Conservation (phyloP, 2,888 invertebrate species). For the Aradus depressus region DNA sequence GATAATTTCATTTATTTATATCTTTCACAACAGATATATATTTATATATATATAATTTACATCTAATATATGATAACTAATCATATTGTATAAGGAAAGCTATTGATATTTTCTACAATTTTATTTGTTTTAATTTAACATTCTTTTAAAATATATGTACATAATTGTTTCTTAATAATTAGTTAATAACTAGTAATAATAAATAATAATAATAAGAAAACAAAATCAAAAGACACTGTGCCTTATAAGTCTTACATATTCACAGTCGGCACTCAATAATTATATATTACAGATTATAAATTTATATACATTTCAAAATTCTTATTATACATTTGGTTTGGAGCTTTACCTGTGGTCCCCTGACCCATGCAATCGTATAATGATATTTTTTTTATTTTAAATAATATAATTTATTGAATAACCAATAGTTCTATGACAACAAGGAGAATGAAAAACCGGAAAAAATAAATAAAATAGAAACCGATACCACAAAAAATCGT, state of each 20-base stretch:
- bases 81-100: background rate
- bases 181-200: too few relatives aligned
- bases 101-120: background rate
- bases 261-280: slow-evolving; percentile 22
- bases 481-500: too few relatives aligned
- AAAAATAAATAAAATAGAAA: background rate
- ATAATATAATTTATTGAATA: background rate
- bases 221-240: slow-evolving; percentile 3
- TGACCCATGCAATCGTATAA: slow-evolving; percentile 21
- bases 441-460: background rate
- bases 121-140: background rate
- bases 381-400: background rate
- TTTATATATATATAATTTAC: slow-evolving; percentile 1
- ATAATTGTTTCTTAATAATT: slow-evolving; percentile 1
- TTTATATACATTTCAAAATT: slow-evolving; percentile 4
- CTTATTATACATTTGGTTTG: slow-evolving; percentile 6
- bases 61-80: slow-evolving; percentile 3
- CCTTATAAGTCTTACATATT: slow-evolving; percentile 20
- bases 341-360: slow-evolving; percentile 27
- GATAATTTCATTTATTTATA: too few relatives aligned
- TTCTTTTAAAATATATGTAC: slow-evolving; percentile 4
- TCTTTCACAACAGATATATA: background rate
- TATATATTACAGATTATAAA: slow-evolving; percentile 12
- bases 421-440: background rate
- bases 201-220: too few relatives aligned